phyloP scores from a whole-genome alignment of 2,888 invertebrate species.

The Labia minor region DNA sequence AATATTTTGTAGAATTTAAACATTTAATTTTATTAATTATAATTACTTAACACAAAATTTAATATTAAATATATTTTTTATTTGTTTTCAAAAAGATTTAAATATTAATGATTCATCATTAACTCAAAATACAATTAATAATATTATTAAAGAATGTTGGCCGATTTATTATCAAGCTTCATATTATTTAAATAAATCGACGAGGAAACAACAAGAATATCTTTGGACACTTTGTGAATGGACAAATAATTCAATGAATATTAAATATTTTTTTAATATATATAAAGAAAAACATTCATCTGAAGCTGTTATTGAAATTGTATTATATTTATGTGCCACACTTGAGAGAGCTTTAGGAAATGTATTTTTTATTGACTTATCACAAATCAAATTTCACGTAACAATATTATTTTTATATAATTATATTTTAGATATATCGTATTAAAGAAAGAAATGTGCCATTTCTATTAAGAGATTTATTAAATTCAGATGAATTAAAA shows the following conservation, averaged over 20 bases:
- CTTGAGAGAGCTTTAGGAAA: constrained; percentile 32
- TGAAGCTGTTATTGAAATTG: constrained; percentile 27
- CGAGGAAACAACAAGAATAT: background rate
- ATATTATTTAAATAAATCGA: background rate
- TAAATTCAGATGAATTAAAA: constrained; percentile 34
- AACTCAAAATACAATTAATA: background rate
- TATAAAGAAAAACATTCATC: background rate
- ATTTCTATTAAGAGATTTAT: constrained; percentile 39
- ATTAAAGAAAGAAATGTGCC: constrained; percentile 31
- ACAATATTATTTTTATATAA: background rate
- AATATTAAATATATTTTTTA: no score
- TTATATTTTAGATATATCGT: constrained; percentile 25
- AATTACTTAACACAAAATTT: no score
- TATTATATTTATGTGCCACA: constrained; percentile 30
- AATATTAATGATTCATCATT: background rate
- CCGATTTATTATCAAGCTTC: constrained; percentile 19
- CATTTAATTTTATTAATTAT: no score
- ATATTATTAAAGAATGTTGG: constrained; percentile 14
- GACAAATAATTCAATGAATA: constrained; percentile 20
- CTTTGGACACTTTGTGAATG: constrained; percentile 19
- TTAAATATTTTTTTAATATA: constrained; percentile 8
- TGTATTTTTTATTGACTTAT: constrained; percentile 22
- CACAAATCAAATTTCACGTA: no score
- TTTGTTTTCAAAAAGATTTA: no score
- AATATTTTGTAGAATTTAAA: no score